Percentiles rank a stretch among this genome's conserved stretches.
phyloP scores from a whole-genome alignment of 1,140 invertebrate species.

The Rhagoletis zephyria region DNA sequence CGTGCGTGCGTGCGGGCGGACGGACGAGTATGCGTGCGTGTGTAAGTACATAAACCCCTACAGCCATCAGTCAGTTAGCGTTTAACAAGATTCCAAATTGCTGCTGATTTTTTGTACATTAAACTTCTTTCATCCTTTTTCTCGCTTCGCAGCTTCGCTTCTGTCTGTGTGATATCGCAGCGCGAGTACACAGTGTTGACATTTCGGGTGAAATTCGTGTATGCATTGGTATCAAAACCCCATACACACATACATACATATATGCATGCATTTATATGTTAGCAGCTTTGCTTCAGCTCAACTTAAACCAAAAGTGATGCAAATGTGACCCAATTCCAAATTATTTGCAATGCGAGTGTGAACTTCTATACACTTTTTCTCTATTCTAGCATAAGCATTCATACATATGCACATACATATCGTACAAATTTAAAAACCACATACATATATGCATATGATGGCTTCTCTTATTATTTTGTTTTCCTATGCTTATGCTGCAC shows the following conservation, averaged over 20 bases:
- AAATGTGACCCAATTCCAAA: not conserved
- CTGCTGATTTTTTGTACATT: not conserved
- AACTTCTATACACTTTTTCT: not conserved
- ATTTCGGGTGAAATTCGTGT: not conserved
- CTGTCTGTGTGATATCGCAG: no score
- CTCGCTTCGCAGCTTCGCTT: not conserved
- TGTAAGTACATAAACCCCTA: not conserved
- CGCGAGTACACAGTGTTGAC: not conserved
- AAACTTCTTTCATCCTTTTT: not conserved
- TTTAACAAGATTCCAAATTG: slow-evolving; percentile 15
- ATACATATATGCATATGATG: no score
- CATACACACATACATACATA: not conserved
- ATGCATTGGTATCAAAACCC: not conserved
- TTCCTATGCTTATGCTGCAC: no score
- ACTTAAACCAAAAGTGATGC: not conserved
- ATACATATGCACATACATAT: not conserved
- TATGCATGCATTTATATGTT: not conserved
- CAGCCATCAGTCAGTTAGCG: slow-evolving; percentile 14
- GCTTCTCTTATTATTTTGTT: no score
- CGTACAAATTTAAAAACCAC: no score
- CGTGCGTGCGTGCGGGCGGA: not conserved
- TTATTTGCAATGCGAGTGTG: not conserved
- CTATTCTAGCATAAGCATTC: not conserved
- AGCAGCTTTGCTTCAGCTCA: not conserved
- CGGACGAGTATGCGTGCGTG: not conserved